These are phyloP conservation scores for Loxodonta africana DNA, from an alignment of 2,113 vertebrate species.

Conservation along the genomic window DNA sequence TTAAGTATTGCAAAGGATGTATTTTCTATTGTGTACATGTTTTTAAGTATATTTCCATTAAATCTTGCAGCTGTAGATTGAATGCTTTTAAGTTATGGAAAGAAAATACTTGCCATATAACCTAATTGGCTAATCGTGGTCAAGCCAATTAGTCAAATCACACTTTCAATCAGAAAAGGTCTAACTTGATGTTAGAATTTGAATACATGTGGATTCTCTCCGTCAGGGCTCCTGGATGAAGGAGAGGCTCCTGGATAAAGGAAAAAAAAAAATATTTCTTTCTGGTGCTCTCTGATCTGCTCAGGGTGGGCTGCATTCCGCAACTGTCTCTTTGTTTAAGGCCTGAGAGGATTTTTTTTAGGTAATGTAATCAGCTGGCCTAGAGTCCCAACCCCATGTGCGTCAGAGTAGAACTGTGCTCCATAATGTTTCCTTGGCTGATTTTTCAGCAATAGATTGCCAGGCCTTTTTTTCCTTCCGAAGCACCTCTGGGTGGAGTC, in stretches of 20 bases:
- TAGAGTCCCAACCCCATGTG: neutral
- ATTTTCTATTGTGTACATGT: neutral
- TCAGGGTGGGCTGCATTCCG: neutral
- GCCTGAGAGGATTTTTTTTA: neutral
- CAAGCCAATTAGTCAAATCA: neutral
- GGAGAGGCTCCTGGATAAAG: neutral
- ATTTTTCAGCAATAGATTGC: neutral
- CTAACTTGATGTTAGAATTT: slow-evolving; percentile 49
- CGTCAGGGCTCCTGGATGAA: neutral
- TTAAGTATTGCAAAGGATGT: neutral
- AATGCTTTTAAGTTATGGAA: neutral
- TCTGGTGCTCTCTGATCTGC: neutral
- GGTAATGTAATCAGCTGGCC: no score
- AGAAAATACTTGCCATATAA: neutral
- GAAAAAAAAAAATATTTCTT: neutral
- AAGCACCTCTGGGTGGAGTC: neutral
- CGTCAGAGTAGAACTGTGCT: neutral
- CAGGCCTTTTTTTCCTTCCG: neutral
- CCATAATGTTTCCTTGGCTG: neutral
- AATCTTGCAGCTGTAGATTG: neutral
- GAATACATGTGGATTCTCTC: neutral
- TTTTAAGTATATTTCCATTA: neutral
- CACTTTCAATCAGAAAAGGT: neutral
- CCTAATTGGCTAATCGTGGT: neutral
- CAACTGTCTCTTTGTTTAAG: neutral